Conservation (phyloP, 2,113 vertebrate species). For the Cephalopholis sonnerati region DNA sequence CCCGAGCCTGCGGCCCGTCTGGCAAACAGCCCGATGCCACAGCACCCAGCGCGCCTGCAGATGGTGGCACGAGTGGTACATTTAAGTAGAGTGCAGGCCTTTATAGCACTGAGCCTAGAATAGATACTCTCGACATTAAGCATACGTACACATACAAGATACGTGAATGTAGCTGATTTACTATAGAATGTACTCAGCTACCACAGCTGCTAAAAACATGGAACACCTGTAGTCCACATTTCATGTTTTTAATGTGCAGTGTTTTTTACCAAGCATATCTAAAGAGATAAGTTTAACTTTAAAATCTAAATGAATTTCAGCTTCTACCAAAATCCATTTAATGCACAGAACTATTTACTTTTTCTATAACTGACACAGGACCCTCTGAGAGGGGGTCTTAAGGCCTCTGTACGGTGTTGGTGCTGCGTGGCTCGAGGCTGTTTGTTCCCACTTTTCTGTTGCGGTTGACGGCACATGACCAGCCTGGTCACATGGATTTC, state of each 20-base stretch:
- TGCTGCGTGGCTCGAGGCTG: slow-evolving; percentile 95
- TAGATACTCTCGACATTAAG: not conserved
- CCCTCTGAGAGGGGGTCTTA: not conserved
- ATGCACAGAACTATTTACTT: not conserved
- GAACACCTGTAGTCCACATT: not conserved
- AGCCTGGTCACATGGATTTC: slow-evolving; percentile 93
- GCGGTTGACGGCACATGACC: slow-evolving; percentile 99
- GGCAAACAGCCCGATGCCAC: slow-evolving; percentile 97
- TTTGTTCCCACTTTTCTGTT: slow-evolving; percentile 99
- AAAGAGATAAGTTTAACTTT: not conserved
- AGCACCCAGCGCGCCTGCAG: slow-evolving; percentile 90
- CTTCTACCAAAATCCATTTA: not conserved
- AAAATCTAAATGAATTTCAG: not conserved
- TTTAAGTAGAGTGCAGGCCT: slow-evolving; percentile 53
- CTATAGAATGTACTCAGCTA: not conserved
- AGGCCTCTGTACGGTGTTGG: slow-evolving; percentile 88
- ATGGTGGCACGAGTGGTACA: slow-evolving; percentile 76
- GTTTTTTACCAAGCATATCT: not conserved
- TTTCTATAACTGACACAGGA: not conserved
- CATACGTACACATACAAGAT: not conserved
- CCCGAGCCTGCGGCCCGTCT: slow-evolving; percentile 97
- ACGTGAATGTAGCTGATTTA: not conserved
- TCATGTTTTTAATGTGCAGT: slow-evolving; percentile 18
- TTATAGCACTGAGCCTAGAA: slow-evolving; percentile 18
- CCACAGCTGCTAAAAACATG: slow-evolving; percentile 33